phyloP scores from a whole-genome alignment of 1,140 invertebrate genomes.

The Cydia fagiglandana region DNA sequence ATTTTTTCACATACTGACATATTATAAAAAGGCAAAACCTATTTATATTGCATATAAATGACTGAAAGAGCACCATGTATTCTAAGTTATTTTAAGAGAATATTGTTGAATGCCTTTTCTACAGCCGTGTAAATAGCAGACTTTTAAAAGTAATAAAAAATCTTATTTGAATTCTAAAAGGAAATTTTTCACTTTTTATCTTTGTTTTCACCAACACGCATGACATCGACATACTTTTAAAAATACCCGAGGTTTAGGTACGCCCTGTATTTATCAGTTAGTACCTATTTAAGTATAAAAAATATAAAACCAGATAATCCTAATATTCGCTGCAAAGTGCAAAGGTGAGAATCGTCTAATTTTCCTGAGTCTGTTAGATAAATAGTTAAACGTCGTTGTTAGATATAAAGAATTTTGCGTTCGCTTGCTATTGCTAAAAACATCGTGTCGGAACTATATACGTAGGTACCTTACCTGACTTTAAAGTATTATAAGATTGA shows the following conservation, averaged over 20 bases:
- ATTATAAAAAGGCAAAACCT: conserved; percentile 57
- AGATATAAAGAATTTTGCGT: too few species aligned
- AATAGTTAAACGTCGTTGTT: too few species aligned
- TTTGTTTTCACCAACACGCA: background rate
- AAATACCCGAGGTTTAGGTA: too few species aligned
- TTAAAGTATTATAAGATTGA: conserved; percentile 54
- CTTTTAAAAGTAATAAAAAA: conserved; percentile 60
- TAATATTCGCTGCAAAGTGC: too few species aligned
- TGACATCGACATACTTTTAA: too few species aligned
- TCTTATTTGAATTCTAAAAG: conserved; percentile 58
- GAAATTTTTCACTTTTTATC: conserved; percentile 36
- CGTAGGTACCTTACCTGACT: background rate
- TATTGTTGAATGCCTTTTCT: conserved; percentile 71
- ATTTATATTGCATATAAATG: conserved; percentile 50
- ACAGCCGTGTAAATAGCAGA: conserved; percentile 74
- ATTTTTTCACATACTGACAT: conserved; percentile 69
- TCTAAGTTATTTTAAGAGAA: conserved; percentile 71
- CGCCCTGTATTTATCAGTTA: too few species aligned
- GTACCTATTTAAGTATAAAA: too few species aligned
- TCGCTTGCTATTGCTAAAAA: too few species aligned
- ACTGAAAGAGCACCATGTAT: conserved; percentile 68
- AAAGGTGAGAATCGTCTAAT: too few species aligned
- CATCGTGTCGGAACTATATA: background rate
- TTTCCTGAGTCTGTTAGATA: too few species aligned
- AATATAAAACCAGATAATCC: too few species aligned